A percentile compares a stretch with the other conserved stretches of the same genome.
These are phyloP conservation scores for Suricata suricatta DNA, from an alignment of 2,113 vertebrate genomes.

Conservation along the genomic window DNA sequence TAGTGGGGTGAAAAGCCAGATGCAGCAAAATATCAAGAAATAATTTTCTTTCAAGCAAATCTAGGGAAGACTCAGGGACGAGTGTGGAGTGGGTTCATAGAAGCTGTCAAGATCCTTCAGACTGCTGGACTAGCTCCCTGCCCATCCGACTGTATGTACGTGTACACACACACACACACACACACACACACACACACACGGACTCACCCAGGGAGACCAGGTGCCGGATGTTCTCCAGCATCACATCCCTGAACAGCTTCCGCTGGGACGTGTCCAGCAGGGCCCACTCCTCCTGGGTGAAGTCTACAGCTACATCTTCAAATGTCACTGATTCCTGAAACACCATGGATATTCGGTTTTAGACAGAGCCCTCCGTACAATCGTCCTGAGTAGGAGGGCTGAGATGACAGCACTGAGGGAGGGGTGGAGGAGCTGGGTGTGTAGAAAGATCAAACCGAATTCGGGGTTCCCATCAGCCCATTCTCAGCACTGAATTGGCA, in stretches of 20 bases:
- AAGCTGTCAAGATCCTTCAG: background rate
- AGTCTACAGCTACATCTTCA: slow-evolving; percentile 12
- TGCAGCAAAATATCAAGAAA: background rate
- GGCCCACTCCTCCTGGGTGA: slow-evolving; percentile 38
- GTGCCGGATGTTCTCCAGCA: background rate
- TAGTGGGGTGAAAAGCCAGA: background rate
- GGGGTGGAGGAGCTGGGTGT: background rate
- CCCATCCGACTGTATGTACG: background rate
- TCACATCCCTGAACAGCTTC: background rate
- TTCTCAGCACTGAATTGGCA: background rate
- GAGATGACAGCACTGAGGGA: background rate
- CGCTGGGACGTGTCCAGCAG: background rate
- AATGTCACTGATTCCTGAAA: slow-evolving; percentile 33
- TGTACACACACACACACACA: too few species aligned
- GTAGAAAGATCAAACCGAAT: background rate
- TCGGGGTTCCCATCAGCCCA: background rate
- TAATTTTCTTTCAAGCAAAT: background rate
- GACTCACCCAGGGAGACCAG: slow-evolving; percentile 2
- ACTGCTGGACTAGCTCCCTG: rapidly evolving
- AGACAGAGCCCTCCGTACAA: background rate
- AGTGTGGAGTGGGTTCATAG: background rate
- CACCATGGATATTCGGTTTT: background rate
- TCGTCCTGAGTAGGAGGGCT: background rate
- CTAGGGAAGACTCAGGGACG: background rate
- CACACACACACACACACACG: background rate